phyloP scores from a whole-genome alignment of 2,888 invertebrate genomes.

The Sericinus montela region DNA sequence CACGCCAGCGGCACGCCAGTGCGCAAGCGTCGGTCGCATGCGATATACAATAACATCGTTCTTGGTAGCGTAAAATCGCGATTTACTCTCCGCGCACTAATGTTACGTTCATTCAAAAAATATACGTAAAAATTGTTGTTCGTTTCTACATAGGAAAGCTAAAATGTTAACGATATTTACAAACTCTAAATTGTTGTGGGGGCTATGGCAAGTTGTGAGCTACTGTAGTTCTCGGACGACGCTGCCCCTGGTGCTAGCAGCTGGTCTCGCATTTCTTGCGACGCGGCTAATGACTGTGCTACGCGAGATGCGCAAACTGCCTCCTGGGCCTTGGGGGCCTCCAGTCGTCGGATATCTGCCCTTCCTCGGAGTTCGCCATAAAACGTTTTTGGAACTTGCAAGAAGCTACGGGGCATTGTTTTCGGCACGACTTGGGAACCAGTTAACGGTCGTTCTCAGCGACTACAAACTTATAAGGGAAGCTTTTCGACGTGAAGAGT shows the following conservation, averaged over 20 bases:
- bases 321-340: slow-evolving; percentile 93
- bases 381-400: slow-evolving; percentile 87
- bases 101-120: slow-evolving; percentile 49
- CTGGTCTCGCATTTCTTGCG: slow-evolving; percentile 67
- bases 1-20: slow-evolving; percentile 71
- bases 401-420: slow-evolving; percentile 90
- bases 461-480: slow-evolving; percentile 92
- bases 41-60: slow-evolving; percentile 59
- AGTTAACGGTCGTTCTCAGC: slow-evolving; percentile 90
- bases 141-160: slow-evolving; percentile 36
- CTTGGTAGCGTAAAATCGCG: slow-evolving; percentile 51
- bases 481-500: slow-evolving; percentile 91
- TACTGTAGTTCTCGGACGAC: slow-evolving; percentile 63
- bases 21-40: slow-evolving; percentile 70
- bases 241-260: slow-evolving; percentile 66
- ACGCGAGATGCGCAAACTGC: slow-evolving; percentile 75
- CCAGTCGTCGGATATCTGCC: slow-evolving; percentile 91
- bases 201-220: slow-evolving; percentile 66
- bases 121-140: slow-evolving; percentile 34
- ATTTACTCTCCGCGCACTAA: slow-evolving; percentile 58
- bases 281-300: slow-evolving; percentile 69
- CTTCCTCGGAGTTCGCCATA: slow-evolving; percentile 88
- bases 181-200: slow-evolving; percentile 77
- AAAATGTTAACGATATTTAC: slow-evolving; percentile 58
- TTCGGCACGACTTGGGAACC: slow-evolving; percentile 88